Base-by-base conservation (phyloP, 2,113 vertebrate species). In the Clinocottus analis region DNA sequence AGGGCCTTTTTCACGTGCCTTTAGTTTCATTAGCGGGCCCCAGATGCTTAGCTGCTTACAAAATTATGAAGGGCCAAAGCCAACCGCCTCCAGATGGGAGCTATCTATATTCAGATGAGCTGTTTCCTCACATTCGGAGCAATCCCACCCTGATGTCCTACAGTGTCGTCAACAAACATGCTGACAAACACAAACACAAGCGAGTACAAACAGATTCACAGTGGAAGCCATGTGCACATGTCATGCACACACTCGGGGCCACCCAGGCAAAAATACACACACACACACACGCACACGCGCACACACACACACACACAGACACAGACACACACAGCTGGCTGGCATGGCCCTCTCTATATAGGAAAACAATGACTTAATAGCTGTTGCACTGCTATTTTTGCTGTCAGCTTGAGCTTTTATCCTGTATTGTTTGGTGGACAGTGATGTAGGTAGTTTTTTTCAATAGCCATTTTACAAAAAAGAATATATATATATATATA, bases 51-150 rank as follows among this genome's bases (percentile, higher is more conserved):
- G 90, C 90, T 90, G 93, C 93, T 94, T 94, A 93, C 90, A 84
- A 90, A 93, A 94, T 95, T 93, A 95, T 93, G 88, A 91, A 92
- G 87, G 85, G 92, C 87, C 90, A 74, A 88, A 94, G 94, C 94
- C 94, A 94, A 89, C 75, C 78, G 77, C 90, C 93, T 92, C 92
- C 95, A 95, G 95, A 95, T 95, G 94, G 94, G 94, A 92, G 90
- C 91, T 87, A 95, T 95, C 94, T 94, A 95, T 95, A 95, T 95
- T 95, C 94, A 95, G 94, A 95, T 95, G 91, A 94, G 93, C 93
- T 72, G 92, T 90, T 94, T 94, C 93, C 94, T 93, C 91, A 93
- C 90, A 94, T 91, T 92, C 93, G 84, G 92, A 93, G 90, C 93
- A 92, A 94, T 93, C 92, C 92, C 87, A 83, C 82, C 79, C 80